These are phyloP conservation scores for Megaceryle alcyon DNA, from an alignment of 2,797 vertebrate species.

Conservation along the genomic window DNA sequence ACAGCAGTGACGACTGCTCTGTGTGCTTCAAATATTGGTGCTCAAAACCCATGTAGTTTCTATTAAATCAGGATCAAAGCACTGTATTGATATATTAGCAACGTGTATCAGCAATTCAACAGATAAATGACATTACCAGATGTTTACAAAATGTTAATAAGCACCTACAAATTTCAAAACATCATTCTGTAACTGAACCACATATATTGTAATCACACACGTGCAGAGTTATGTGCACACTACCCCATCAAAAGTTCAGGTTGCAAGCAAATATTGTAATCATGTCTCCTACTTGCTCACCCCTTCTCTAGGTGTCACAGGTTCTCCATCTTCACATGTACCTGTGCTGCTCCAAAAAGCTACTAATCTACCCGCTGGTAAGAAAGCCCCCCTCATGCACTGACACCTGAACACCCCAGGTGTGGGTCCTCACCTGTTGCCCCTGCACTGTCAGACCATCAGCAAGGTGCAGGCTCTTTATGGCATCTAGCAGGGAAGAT, in stretches of 20 bases:
- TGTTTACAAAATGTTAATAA: not conserved
- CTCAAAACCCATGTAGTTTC: not conserved
- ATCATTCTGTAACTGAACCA: not conserved
- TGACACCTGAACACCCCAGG: not conserved
- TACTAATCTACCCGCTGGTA: not conserved
- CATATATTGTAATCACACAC: not conserved
- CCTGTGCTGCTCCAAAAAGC: not conserved
- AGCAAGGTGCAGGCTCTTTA: not conserved
- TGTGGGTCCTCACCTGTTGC: not conserved
- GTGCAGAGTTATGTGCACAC: rapidly evolving
- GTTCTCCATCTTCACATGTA: rapidly evolving
- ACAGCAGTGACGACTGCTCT: not conserved
- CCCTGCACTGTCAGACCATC: not conserved
- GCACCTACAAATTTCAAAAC: not conserved
- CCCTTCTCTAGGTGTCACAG: rapidly evolving
- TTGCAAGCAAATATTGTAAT: rapidly evolving
- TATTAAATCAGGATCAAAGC: not conserved
- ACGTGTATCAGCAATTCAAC: not conserved
- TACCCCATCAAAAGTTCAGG: rapidly evolving
- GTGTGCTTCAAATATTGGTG: not conserved
- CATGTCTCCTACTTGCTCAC: not conserved
- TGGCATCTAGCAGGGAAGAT: rapidly evolving
- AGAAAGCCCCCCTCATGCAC: not conserved
- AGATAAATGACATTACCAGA: not conserved
- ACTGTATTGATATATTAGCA: not conserved